A percentile compares a stretch with the other conserved stretches of the same genome.
Evolutionary conservation across 2,113 vertebrate genomes (phyloP).

Genomic region (Suricata suricatta): DNA sequence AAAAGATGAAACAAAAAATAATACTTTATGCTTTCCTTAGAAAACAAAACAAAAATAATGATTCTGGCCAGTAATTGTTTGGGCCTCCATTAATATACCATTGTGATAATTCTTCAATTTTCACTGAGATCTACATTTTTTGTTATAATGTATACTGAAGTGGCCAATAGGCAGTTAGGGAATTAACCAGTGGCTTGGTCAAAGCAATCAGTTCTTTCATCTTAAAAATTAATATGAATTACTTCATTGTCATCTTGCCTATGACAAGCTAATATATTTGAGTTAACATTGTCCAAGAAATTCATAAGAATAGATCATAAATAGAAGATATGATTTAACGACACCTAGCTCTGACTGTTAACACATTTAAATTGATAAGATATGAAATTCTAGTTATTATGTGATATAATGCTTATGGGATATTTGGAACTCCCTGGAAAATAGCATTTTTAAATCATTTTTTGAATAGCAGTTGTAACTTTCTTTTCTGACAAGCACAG

Average conservation of each 20-base stretch:
- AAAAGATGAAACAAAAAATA: background rate
- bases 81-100: background rate
- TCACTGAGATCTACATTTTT: background rate
- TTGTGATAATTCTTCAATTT: background rate
- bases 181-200: background rate
- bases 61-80: background rate
- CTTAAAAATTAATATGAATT: constrained; percentile 36
- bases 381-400: background rate
- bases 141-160: background rate
- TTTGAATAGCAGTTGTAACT: background rate
- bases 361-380: background rate
- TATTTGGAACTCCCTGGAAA: background rate
- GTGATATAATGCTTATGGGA: background rate
- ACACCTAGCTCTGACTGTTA: background rate
- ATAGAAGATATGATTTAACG: background rate
- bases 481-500: background rate
- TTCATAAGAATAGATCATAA: background rate
- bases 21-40: background rate
- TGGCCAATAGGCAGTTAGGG: background rate
- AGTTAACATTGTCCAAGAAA: background rate
- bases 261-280: background rate
- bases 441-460: background rate
- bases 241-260: background rate
- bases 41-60: background rate
- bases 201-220: background rate